Percentiles rank a stretch among this genome's conserved stretches.
phyloP scores from a whole-genome alignment of 2,113 vertebrate species.

The Chloroceryle aenea region DNA sequence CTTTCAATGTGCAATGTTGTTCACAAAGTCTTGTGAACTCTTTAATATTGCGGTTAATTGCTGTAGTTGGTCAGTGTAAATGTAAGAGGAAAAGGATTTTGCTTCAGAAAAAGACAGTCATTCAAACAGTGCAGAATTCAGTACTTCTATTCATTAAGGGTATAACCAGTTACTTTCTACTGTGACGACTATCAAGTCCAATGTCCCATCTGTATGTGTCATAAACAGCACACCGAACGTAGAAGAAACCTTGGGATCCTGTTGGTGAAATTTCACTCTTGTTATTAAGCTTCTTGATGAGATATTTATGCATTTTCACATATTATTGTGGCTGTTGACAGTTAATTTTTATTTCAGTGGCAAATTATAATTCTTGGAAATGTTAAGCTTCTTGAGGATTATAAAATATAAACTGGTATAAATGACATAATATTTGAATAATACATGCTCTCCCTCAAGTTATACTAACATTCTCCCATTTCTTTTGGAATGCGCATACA shows the following conservation, averaged over 20 bases:
- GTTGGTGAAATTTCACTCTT: not conserved
- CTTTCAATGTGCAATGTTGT: not conserved
- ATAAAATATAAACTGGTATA: not conserved
- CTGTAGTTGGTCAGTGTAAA: not conserved
- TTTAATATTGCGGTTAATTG: not conserved
- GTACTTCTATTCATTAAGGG: not conserved
- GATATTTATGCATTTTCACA: not conserved
- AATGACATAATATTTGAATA: not conserved
- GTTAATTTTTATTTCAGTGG: not conserved
- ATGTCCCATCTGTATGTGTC: not conserved
- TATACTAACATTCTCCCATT: not conserved
- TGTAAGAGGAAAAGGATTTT: not conserved
- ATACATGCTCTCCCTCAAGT: not conserved
- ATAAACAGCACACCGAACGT: not conserved
- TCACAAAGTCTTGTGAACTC: not conserved
- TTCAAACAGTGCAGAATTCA: not conserved
- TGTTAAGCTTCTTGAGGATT: not conserved
- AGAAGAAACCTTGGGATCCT: not conserved
- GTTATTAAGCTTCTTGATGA: not conserved
- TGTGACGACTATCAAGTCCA: not conserved
- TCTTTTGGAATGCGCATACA: not conserved
- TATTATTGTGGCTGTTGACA: not conserved
- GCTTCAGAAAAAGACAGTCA: not conserved
- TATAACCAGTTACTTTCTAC: not conserved
- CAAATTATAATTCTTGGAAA: not conserved